These are phyloP conservation scores for Coenobita brevimanus DNA, from an alignment of 1,140 invertebrate species.

Conservation along the genomic window DNA sequence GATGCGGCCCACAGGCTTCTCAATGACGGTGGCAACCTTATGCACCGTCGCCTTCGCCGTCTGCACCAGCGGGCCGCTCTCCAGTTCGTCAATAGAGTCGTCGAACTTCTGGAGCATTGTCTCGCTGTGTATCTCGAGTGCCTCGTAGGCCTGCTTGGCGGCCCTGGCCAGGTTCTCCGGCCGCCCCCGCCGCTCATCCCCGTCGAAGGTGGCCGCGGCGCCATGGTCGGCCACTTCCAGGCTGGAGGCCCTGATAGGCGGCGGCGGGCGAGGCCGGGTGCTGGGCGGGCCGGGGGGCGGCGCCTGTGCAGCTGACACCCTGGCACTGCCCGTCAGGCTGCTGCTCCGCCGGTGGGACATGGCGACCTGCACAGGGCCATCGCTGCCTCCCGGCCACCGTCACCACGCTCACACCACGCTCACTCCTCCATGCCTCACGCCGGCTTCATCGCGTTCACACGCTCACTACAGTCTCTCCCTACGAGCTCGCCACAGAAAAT, in stretches of 20 bases:
- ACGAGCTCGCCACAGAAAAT: constrained; percentile 26
- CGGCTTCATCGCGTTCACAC: constrained; percentile 15
- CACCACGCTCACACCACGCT: constrained; percentile 41
- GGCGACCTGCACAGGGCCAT: constrained; percentile 66
- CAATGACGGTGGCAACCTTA: constrained; percentile 49
- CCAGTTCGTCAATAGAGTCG: constrained; percentile 61
- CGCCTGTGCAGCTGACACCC: constrained; percentile 41
- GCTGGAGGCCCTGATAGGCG: constrained; percentile 47
- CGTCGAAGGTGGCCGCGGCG: not conserved
- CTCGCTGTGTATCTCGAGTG: constrained; percentile 37
- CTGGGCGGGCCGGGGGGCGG: constrained; percentile 44
- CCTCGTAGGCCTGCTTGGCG: constrained; percentile 47
- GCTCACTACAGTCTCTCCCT: constrained; percentile 25
- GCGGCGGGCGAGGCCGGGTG: constrained; percentile 37
- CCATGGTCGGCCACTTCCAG: constrained; percentile 53
- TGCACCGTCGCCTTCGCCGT: constrained; percentile 64
- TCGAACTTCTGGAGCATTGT: constrained; percentile 50
- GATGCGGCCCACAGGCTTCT: constrained; percentile 53
- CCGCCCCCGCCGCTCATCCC: constrained; percentile 40
- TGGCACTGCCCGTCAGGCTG: constrained; percentile 68
- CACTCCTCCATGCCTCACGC: constrained; percentile 35
- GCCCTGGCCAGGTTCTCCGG: constrained; percentile 47
- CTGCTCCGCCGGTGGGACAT: constrained; percentile 68
- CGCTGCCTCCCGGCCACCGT: constrained; percentile 56
- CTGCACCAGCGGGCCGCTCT: constrained; percentile 56